A percentile compares a stretch with the other conserved stretches of the same genome.
Evolutionary conservation across 2,888 invertebrate species (phyloP).

Genomic region (Phrixothrix hirtus): DNA sequence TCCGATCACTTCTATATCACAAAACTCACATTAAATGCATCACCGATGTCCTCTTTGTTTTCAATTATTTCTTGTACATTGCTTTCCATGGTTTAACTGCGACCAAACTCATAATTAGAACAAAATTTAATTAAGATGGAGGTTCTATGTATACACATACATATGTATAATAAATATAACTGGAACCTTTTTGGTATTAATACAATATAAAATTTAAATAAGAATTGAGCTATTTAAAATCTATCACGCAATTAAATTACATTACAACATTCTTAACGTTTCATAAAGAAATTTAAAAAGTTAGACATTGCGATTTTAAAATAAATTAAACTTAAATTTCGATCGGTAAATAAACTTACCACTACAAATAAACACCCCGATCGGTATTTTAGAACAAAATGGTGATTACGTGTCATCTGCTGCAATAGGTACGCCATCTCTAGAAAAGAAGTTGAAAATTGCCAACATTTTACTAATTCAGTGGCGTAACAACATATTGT

Average conservation of each 20-base stretch:
- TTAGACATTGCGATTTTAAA: constrained; percentile 1
- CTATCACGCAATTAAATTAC: too few species aligned
- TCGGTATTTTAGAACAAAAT: constrained; percentile 36
- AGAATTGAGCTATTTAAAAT: too few species aligned
- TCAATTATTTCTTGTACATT: background rate
- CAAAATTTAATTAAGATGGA: background rate
- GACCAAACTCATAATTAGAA: too few species aligned
- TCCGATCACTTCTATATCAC: background rate
- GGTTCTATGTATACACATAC: too few species aligned
- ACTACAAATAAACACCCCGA: constrained; percentile 24
- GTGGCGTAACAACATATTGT: too few species aligned
- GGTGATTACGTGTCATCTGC: constrained; percentile 11
- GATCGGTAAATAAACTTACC: constrained; percentile 27
- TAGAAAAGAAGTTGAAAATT: background rate
- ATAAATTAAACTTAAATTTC: constrained; percentile 8
- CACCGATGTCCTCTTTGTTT: background rate
- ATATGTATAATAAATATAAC: too few species aligned
- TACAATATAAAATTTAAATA: too few species aligned
- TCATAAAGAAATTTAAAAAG: background rate
- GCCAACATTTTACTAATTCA: background rate
- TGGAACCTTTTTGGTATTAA: too few species aligned
- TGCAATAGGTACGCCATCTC: too few species aligned
- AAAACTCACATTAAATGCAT: background rate
- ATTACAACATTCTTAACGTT: background rate
- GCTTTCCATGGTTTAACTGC: too few species aligned